These are phyloP conservation scores for Ameiurus melas DNA, from an alignment of 2,113 vertebrate species.

Conservation along the genomic window DNA sequence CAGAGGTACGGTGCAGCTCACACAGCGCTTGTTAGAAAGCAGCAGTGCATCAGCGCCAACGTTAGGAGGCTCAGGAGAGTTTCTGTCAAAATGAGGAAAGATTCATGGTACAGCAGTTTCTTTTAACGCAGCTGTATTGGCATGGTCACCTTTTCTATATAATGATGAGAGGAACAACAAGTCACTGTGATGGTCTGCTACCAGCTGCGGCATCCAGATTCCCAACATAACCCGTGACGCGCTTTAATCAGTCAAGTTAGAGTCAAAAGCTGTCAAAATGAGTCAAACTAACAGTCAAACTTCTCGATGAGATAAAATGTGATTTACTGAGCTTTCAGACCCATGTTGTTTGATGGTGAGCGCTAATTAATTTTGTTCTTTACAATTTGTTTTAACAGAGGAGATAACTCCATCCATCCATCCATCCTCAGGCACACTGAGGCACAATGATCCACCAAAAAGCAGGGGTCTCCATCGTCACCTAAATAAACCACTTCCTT, in stretches of 20 bases:
- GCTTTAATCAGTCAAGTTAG: neutral
- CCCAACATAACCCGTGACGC: neutral
- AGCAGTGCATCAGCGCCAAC: conserved; percentile 6
- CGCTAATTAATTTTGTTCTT: neutral
- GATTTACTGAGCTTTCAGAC: neutral
- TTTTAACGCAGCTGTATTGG: neutral
- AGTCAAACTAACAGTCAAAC: neutral
- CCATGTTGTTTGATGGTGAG: neutral
- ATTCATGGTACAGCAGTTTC: neutral
- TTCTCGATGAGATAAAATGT: neutral
- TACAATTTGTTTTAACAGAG: neutral
- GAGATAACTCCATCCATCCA: neutral
- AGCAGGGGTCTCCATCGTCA: neutral
- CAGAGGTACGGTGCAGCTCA: neutral
- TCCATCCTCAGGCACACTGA: neutral
- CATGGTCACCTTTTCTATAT: neutral
- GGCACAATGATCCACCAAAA: neutral
- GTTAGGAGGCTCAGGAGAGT: conserved; percentile 6
- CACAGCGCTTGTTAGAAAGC: conserved; percentile 5
- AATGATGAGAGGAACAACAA: neutral
- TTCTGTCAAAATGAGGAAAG: neutral
- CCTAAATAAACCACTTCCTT: neutral
- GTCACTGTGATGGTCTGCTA: too few species aligned
- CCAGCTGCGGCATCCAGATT: neutral
- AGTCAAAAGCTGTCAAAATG: neutral